A percentile compares a stretch with the other conserved stretches of the same genome.
Conservation (phyloP, 2,113 vertebrate species). For the Sander lucioperca region DNA sequence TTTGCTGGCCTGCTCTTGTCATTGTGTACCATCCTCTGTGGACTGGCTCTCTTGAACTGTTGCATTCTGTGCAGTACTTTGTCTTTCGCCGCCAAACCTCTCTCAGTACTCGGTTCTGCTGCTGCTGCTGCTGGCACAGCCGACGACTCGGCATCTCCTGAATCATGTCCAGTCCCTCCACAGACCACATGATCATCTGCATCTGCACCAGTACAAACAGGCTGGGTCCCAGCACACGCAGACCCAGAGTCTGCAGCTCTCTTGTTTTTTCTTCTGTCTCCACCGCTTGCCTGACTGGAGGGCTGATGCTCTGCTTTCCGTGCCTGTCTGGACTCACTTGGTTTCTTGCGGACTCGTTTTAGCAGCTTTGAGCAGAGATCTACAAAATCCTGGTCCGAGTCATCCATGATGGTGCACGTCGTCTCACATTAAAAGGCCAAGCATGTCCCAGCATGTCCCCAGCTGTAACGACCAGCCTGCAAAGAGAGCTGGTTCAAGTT, state of each 20-base stretch:
- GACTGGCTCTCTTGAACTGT: constrained; percentile 88
- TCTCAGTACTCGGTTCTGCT: background rate
- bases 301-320: constrained; percentile 46
- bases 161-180: background rate
- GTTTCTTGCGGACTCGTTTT: constrained; percentile 80
- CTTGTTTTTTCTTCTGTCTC: constrained; percentile 38
- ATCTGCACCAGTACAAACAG: background rate
- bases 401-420: constrained; percentile 85
- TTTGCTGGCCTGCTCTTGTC: background rate
- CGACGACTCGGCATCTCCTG: constrained; percentile 23
- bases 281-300: constrained; percentile 32
- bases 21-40: constrained; percentile 81
- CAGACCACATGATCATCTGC: background rate
- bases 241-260: constrained; percentile 15
- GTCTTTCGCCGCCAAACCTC: constrained; percentile 75
- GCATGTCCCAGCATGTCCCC: background rate
- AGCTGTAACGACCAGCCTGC: background rate
- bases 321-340: constrained; percentile 65
- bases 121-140: background rate
- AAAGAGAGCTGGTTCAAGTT: background rate
- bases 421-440: background rate
- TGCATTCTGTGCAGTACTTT: constrained; percentile 90
- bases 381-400: constrained; percentile 92
- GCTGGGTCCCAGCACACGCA: constrained; percentile 6
- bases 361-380: constrained; percentile 89